phyloP scores from a whole-genome alignment of 2,888 invertebrate genomes.

The Diarsia dahlii region DNA sequence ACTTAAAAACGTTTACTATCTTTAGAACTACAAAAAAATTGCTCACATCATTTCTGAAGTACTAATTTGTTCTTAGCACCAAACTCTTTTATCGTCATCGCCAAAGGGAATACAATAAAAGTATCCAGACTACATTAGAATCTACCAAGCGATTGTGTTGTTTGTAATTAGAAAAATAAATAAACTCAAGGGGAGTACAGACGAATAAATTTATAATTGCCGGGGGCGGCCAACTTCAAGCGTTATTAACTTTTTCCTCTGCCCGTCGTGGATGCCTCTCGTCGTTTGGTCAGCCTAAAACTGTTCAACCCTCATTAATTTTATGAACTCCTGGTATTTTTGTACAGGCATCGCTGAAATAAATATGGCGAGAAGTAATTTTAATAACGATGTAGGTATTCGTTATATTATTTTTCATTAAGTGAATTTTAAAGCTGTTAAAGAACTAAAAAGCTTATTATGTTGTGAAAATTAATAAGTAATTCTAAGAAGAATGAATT shows the following conservation, averaged over 20 bases:
- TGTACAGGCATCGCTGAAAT: slow-evolving; percentile 15
- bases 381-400: slow-evolving; percentile 17
- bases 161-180: slow-evolving; percentile 67
- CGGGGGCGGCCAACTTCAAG: slow-evolving; percentile 71
- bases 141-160: slow-evolving; percentile 60
- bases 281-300: slow-evolving; percentile 70
- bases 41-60: neutral
- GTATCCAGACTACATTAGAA: slow-evolving; percentile 54
- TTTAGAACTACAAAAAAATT: neutral
- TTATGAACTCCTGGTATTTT: slow-evolving; percentile 63
- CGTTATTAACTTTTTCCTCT: slow-evolving; percentile 77
- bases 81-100: slow-evolving; percentile 10
- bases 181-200: slow-evolving; percentile 61
- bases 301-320: slow-evolving; percentile 71
- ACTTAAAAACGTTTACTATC: no score
- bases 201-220: slow-evolving; percentile 75
- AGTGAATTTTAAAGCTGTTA: neutral
- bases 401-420: neutral
- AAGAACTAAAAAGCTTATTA: no score
- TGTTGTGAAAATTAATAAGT: neutral
- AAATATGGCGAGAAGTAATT: slow-evolving; percentile 5
- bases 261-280: slow-evolving; percentile 62
- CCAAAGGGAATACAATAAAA: slow-evolving; percentile 46
- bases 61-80: slow-evolving; percentile 11
- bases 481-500: neutral